Base-by-base conservation (phyloP, 2,797 vertebrate species). In the Artibeus jamaicensis region DNA sequence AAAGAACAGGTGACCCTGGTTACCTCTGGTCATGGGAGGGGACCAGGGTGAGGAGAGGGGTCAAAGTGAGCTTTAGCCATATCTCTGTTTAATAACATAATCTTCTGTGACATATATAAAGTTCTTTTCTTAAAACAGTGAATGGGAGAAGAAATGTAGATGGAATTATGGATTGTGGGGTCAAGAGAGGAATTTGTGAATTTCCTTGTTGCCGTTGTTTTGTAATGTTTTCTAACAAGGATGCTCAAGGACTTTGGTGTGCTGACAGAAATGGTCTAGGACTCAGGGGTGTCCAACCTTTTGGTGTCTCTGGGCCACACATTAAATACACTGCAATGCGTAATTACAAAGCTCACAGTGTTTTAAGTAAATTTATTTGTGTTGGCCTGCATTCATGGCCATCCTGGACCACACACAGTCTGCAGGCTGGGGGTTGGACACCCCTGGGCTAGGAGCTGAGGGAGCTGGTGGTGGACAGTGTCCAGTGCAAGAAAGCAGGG, bases 121-220 rank as follows among this genome's bases (percentile, higher is more conserved):
- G 26, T 81, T 94, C 32, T 9, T 16, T 74, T 81, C 50, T 57
- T 26, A 34, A 70, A 93, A 42, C 22, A 83, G 71, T 32, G 16
- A 94, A 42, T 4, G 24, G 37, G 4, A 79, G 29, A 73, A 42
- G 59, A 78, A 94, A 84, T 12, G 16, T 5, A 74, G 24, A 5
- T 4, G 29, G 50, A 91, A 86, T 67, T 44, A 39, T 6, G 71
- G 29, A 44, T 16, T 62, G 29, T 59, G 68, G 14, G 16, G 39
- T 84, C 37, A 67, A 42, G 46, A 57, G n/a, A 29, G 34, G 73
- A 65, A 32, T 77, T 53, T 73, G 11, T 34, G 78, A 74, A 68
- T 42, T 68, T 55, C 37, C 19, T 11, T 16, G 48, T 9, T 65
- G 14, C 24, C 32, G 9, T 3, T 85, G 21, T 65, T 77, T 74